Base-by-base conservation (phyloP, 37 sponge, comb jelly and placozoan genomes). In the Chondrosia reniformis region DNA sequence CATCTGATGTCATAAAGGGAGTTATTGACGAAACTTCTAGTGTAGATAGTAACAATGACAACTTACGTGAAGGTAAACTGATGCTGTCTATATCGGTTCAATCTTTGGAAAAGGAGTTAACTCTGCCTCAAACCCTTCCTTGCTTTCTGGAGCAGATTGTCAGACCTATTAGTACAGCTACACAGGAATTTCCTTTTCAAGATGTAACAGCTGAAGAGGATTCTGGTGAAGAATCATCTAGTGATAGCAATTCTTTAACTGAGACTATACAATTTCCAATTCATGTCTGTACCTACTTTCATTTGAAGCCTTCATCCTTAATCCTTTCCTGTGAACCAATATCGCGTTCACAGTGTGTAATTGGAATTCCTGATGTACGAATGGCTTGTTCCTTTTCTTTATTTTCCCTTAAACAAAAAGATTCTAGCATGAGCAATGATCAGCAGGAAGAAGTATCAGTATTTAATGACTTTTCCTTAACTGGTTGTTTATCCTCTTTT, bases 141-240 rank as follows among this genome's bases (percentile, higher is more conserved):
- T 90, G 88, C 67, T 96, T 91, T 78, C 67, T 96, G 13, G 96
- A 96, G n/a, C 89, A 92, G 63, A 88, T 96, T 2, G 87, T 79
- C 10, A 56, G 46, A 15, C 93, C 93, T 6, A 87, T 88, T 15
- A 79, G 81, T 9, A 78, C 81, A 15, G 78, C 90, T 33, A 63
- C 32, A 17, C 64, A 72, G 12, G 31, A 25, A 7, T 57, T 55
- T 5, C 41, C 42, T 41, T 61, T 59, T 36, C 80, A 46, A 24
- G 83, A 78, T 1, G 71, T 56, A n/a, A 59, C 24, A 40, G 46
- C 24, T 3, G 64, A 45, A 19, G 74, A 67, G 19, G 30, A 6
- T 24, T 39, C 10, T 2, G 1, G 12, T 33, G 15, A n/a, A 17
- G 80, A 42, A 10, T 30, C 62, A n/a, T 38, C 2, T 45, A 19